phyloP scores from a whole-genome alignment of 2,113 vertebrate species.

The Corythornis vintsioides region DNA sequence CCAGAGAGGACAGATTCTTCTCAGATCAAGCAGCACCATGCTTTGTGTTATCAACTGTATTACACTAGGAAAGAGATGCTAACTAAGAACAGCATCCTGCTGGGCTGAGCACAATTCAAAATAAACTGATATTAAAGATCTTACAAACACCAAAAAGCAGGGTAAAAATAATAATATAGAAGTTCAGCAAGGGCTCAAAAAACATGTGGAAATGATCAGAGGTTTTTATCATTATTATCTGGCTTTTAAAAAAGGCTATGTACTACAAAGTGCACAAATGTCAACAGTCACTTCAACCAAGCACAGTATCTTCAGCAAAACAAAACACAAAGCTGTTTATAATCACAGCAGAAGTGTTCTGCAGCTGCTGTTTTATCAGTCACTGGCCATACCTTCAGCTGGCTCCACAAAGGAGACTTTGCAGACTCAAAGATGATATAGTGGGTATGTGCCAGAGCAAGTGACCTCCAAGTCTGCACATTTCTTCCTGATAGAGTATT shows the following conservation, averaged over 20 bases:
- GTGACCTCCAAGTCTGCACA: neutral
- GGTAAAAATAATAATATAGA: neutral
- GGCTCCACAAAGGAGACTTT: neutral
- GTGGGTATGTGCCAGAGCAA: neutral
- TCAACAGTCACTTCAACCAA: neutral
- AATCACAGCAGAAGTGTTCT: neutral
- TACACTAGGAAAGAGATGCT: neutral
- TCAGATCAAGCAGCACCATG: neutral
- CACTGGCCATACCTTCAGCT: neutral
- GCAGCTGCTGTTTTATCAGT: neutral
- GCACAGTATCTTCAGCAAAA: neutral
- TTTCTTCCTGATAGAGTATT: neutral
- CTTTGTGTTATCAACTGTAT: neutral
- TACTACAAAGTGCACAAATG: neutral
- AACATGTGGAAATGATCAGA: neutral
- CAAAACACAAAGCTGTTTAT: neutral
- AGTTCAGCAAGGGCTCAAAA: neutral
- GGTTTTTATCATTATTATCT: neutral
- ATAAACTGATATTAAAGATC: neutral
- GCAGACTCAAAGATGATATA: neutral
- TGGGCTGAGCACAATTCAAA: neutral
- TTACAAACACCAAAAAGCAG: neutral
- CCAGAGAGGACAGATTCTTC: neutral
- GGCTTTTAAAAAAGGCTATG: neutral
- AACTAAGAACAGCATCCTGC: neutral